Evolutionary conservation across 53 echinoderm and acorn worm species (phyloP), one percentile per base, ranked within the genome.

Genomic region (Holothuria scabra): DNA sequence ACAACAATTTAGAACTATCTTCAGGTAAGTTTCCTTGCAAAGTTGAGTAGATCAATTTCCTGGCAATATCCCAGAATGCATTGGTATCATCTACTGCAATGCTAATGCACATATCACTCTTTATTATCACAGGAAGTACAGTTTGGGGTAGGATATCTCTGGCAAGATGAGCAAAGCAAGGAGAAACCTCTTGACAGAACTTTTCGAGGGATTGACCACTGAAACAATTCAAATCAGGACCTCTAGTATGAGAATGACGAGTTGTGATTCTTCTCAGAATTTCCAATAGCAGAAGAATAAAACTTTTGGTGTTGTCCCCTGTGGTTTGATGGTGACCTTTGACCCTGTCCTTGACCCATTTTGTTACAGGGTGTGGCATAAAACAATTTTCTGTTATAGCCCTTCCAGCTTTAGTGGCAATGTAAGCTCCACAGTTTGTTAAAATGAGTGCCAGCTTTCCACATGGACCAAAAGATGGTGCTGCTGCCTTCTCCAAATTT

Each of bases 281-380:
- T 46, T 56, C 56, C 19, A 56, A 13, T 19, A 78, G 30, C 5
- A 78, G 56, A 32, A 78, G 35, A 30, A 78, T 32, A 2, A 56
- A 78, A 13, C 56, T 56, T 57, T 78, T 78, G 32, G 59, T 29
- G 78, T 56, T 52, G 31, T 78, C 78, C 5, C 78, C 78, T 18
- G 78, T 49, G 13, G 78, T 49, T 29, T 78, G 2, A 6, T 16
- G 56, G 30, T 57, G 31, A 16, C 29, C 26, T 58, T 78, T 59
- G 28, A 57, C 52, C 12, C 57, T 16, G 9, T 78, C 58, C 30
- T 57, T 58, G n/a, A 78, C 14, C 78, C 78, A 78, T 12, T 30
- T 55, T 46, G 48, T 32, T 14, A 78, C 23, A 30, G 78, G 78
- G 0, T 56, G 24, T 20, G 29, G 28, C 52, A 56, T 28, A 16